phyloP scores from a whole-genome alignment of 2,888 invertebrate genomes.

The Drosophila tripunctata region DNA sequence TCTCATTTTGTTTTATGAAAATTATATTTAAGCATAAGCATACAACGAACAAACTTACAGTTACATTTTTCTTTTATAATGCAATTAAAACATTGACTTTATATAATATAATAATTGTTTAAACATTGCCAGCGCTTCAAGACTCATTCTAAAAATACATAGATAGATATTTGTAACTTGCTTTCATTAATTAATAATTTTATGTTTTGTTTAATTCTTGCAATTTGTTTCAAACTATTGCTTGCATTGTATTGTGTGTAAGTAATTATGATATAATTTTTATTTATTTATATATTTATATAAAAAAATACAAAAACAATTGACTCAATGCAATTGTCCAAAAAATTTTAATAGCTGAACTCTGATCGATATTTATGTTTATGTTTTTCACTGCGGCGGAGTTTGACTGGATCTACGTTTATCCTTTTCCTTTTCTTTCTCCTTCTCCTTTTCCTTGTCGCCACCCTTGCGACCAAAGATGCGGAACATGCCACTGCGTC shows the following conservation, averaged over 20 bases:
- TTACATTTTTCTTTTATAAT: conserved; percentile 70
- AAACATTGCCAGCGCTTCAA: conserved; percentile 50
- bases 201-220: background rate
- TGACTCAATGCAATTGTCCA: conserved; percentile 41
- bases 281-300: conserved; percentile 60
- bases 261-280: conserved; percentile 52
- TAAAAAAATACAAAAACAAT: conserved; percentile 74
- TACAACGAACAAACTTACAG: conserved; percentile 76
- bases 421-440: conserved; percentile 80
- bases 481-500: conserved; percentile 83
- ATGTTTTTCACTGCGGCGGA: conserved; percentile 72
- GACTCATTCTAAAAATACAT: conserved; percentile 42
- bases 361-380: conserved; percentile 7
- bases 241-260: conserved; percentile 43
- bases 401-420: conserved; percentile 83
- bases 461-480: conserved; percentile 84
- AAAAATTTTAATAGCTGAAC: conserved; percentile 5
- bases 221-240: conserved; percentile 34
- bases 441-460: conserved; percentile 78
- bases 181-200: conserved; percentile 10
- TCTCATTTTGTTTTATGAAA: conserved; percentile 67
- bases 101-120: conserved; percentile 68
- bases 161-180: conserved; percentile 18
- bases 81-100: conserved; percentile 79
- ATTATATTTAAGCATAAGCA: conserved; percentile 73